Conservation (phyloP, 1,140 invertebrate species). For the Polypedilum vanderplanki region DNA sequence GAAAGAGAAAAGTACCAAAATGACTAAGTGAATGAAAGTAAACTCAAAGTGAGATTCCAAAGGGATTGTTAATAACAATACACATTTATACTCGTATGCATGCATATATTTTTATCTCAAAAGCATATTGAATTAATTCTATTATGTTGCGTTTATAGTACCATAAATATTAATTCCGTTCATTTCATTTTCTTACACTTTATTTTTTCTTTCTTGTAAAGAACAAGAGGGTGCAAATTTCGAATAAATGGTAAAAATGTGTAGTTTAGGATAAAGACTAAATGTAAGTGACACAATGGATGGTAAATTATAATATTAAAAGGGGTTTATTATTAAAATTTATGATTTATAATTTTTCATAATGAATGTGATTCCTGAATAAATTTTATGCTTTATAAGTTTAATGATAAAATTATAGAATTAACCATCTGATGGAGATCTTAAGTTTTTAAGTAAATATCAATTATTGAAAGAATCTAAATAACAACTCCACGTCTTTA, state of each 20-base stretch:
- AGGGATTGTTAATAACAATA: conserved; percentile 27
- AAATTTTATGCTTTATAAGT: too few relatives aligned
- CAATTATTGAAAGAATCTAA: too few relatives aligned
- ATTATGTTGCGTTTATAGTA: conserved; percentile 25
- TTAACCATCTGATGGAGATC: too few relatives aligned
- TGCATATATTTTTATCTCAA: conserved; percentile 12
- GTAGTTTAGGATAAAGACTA: too few relatives aligned
- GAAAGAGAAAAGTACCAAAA: not conserved
- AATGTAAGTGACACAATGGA: too few relatives aligned
- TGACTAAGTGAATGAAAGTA: not conserved
- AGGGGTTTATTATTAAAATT: too few relatives aligned
- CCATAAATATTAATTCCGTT: conserved; percentile 27
- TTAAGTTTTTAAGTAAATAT: too few relatives aligned
- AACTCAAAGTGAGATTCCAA: not conserved
- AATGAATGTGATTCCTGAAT: too few relatives aligned
- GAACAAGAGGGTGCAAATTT: not conserved
- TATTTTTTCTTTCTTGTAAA: not conserved
- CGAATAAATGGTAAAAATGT: not conserved
- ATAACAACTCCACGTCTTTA: too few relatives aligned
- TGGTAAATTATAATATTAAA: too few relatives aligned
- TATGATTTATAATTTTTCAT: too few relatives aligned
- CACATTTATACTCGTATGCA: not conserved
- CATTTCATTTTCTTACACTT: conserved; percentile 6
- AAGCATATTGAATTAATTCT: conserved; percentile 29
- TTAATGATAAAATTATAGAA: too few relatives aligned